phyloP scores from a whole-genome alignment of 2,888 invertebrate species.

The Catocala fraxini region DNA sequence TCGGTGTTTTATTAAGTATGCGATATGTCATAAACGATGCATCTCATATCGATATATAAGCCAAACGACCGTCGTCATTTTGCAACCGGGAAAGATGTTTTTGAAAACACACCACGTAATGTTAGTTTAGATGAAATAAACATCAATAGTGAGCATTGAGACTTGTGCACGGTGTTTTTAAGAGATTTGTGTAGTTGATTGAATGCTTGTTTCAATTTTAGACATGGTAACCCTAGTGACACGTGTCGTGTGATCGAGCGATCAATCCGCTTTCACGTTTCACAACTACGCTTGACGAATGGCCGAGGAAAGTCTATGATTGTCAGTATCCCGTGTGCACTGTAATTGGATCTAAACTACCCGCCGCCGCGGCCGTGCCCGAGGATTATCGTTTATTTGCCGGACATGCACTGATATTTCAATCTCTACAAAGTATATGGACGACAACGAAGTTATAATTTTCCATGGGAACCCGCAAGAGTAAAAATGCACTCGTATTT shows the following conservation, averaged over 20 bases:
- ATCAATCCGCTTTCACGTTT: constrained; percentile 73
- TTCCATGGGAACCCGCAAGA: constrained; percentile 22
- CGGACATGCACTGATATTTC: constrained; percentile 44
- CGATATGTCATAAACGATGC: no score
- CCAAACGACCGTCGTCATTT: no score
- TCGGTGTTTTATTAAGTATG: no score
- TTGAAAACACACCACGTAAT: no score
- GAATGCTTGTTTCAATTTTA: constrained; percentile 9
- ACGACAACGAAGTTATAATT: constrained; percentile 24
- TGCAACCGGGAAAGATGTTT: no score
- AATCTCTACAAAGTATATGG: constrained; percentile 37
- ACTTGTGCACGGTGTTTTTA: no score
- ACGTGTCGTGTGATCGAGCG: constrained; percentile 68
- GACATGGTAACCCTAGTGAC: constrained; percentile 32
- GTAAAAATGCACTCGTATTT: constrained; percentile 21
- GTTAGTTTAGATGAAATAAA: not conserved
- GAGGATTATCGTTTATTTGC: constrained; percentile 35
- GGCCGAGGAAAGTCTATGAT: constrained; percentile 65
- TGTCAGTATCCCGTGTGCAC: constrained; percentile 58
- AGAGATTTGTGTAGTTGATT: no score
- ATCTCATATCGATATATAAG: no score
- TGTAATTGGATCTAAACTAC: constrained; percentile 59
- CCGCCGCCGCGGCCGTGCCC: constrained; percentile 33
- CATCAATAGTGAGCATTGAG: not conserved
- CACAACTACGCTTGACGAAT: constrained; percentile 56